Conservation (phyloP, 2,888 invertebrate genomes). For the Drosophila parthenogenetica region DNA sequence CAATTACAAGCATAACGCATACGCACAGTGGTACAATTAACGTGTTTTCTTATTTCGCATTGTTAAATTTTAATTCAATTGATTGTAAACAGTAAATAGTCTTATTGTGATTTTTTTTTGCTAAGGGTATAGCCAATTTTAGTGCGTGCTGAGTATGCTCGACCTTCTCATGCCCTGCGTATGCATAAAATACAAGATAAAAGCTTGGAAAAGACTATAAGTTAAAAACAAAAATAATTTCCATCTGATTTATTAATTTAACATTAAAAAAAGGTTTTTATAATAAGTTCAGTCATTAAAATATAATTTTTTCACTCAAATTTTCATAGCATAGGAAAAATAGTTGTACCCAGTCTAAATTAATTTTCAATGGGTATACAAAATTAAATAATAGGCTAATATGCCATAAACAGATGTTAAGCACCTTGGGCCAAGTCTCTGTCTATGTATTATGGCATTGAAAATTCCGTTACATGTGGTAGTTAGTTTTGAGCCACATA, state of each 20-base stretch:
- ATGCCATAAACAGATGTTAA: constrained; percentile 1
- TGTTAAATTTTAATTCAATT: background rate
- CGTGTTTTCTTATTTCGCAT: background rate
- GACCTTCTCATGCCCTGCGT: background rate
- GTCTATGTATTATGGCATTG: constrained; percentile 15
- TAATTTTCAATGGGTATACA: background rate
- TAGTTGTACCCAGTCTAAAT: background rate
- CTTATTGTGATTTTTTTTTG: background rate
- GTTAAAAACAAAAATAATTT: no score
- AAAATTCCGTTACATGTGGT: constrained; percentile 12
- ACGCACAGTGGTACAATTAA: constrained; percentile 30
- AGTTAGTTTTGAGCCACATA: background rate
- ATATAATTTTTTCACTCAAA: no score
- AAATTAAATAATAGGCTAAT: background rate
- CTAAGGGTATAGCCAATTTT: background rate
- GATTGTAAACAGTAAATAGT: background rate
- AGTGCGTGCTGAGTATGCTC: background rate
- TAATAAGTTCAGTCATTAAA: no score
- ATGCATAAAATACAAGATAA: no score
- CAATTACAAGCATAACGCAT: constrained; percentile 45
- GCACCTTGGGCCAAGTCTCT: constrained; percentile 4
- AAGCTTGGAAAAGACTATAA: no score
- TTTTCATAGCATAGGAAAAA: background rate
- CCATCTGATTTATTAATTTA: no score
- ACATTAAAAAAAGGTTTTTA: no score